These are phyloP conservation scores for Tetragonula carbonaria DNA, from an alignment of 2,888 invertebrate genomes.

Conservation along the genomic window DNA sequence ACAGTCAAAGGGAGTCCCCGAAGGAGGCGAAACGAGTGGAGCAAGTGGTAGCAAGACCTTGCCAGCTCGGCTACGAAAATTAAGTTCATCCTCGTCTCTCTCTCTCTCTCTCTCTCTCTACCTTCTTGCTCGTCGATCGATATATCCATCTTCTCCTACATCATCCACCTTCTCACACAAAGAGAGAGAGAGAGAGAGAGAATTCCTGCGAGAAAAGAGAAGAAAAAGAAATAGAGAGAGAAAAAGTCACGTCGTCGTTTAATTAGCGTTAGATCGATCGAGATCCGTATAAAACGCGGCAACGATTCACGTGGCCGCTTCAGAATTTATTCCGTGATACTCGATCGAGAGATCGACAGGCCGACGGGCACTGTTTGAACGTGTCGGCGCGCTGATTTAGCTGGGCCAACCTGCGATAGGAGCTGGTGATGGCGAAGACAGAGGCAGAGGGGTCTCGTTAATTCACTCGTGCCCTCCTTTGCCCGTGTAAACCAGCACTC, in stretches of 20 bases:
- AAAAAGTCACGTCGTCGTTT: constrained; percentile 25
- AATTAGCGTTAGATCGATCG: constrained; percentile 51
- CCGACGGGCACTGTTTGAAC: not conserved
- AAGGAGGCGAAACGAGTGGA: constrained; percentile 57
- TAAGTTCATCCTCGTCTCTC: constrained; percentile 48
- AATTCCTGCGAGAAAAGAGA: not conserved
- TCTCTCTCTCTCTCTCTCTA: not conserved
- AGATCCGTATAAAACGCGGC: constrained; percentile 17
- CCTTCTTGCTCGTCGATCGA: not conserved
- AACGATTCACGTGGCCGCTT: constrained; percentile 23
- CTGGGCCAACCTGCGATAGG: not conserved
- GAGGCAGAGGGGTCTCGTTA: not conserved
- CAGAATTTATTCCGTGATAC: constrained; percentile 23
- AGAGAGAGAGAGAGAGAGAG: not conserved
- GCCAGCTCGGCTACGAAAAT: constrained; percentile 39
- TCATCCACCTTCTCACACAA: not conserved
- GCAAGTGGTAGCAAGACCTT: constrained; percentile 47
- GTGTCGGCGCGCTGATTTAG: not conserved
- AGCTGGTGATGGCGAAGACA: not conserved
- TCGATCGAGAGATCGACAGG: constrained; percentile 7
- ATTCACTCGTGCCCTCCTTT: not conserved
- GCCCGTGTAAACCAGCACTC: not conserved
- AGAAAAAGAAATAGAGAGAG: not conserved
- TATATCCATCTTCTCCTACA: not conserved
- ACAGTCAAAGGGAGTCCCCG: constrained; percentile 64